Conservation (phyloP, 1,140 invertebrate species). For the Cylas formicarius region DNA sequence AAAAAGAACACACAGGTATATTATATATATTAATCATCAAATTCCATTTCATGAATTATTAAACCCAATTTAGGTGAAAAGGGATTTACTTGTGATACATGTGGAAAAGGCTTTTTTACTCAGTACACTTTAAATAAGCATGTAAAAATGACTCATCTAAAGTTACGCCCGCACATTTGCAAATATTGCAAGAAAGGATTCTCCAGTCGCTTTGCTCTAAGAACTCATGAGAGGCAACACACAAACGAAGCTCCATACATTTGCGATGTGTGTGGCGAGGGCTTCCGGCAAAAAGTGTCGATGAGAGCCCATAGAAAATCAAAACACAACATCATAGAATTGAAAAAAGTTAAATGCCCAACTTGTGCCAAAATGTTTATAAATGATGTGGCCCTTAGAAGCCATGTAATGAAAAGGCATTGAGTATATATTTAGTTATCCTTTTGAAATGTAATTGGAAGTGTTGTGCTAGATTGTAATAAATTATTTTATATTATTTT, state of each 20-base stretch:
- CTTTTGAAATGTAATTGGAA: no score
- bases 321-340: constrained; percentile 29
- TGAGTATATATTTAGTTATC: no score
- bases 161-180: constrained; percentile 28
- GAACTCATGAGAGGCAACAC: constrained; percentile 30
- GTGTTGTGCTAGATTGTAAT: no score
- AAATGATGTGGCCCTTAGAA: constrained; percentile 21
- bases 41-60: neutral
- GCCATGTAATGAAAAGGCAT: no score
- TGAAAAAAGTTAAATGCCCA: constrained; percentile 22
- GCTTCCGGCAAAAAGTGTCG: constrained; percentile 32
- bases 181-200: constrained; percentile 29
- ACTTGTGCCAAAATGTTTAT: constrained; percentile 26
- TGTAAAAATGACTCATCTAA: constrained; percentile 29
- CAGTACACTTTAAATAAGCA: constrained; percentile 29
- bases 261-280: constrained; percentile 29
- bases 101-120: constrained; percentile 31
- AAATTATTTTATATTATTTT: no score
- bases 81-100: constrained; percentile 28
- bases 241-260: constrained; percentile 30
- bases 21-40: constrained; percentile 5
- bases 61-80: constrained; percentile 21
- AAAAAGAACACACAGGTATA: constrained; percentile 28
- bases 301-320: constrained; percentile 27
- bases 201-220: constrained; percentile 24